phyloP scores from a whole-genome alignment of 2,113 vertebrate genomes.

The Mastomys coucha region DNA sequence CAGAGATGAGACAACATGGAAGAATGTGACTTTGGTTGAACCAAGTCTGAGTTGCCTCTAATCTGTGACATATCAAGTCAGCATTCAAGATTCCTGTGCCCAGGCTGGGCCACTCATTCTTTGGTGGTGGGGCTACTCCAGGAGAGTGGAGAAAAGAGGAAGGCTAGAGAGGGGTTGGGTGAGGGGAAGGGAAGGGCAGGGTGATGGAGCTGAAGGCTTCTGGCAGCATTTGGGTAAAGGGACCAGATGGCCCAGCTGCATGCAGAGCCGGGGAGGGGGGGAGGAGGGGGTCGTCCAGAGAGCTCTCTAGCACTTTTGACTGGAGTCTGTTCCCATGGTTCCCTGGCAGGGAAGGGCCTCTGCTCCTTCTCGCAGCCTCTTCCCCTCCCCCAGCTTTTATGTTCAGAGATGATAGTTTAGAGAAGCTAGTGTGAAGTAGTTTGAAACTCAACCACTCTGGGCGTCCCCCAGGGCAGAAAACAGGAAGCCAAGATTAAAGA shows the following conservation, averaged over 20 bases:
- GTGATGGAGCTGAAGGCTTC: neutral
- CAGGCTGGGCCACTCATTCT: neutral
- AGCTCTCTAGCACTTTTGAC: neutral
- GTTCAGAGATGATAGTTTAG: conserved; percentile 72
- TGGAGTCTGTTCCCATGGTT: neutral
- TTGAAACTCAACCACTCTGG: conserved; percentile 69
- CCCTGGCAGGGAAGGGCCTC: neutral
- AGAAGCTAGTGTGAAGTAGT: conserved; percentile 78
- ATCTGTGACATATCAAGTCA: neutral
- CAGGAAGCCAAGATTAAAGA: conserved; percentile 84
- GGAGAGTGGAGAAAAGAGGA: neutral
- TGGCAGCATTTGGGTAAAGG: neutral
- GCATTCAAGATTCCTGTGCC: neutral
- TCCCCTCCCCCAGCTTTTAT: conserved; percentile 32
- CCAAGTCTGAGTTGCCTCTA: neutral
- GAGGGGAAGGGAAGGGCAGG: too few species aligned
- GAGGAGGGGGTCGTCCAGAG: neutral
- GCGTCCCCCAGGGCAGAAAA: conserved; percentile 81
- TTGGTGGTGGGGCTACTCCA: neutral
- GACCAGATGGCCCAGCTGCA: neutral
- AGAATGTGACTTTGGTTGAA: neutral
- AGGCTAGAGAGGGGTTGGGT: neutral
- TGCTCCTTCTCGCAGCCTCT: neutral
- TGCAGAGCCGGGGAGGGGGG: neutral
- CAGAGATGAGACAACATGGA: neutral